These are phyloP conservation scores for Eupithecia tripunctaria DNA, from an alignment of 2,888 invertebrate species.

Conservation along the genomic window DNA sequence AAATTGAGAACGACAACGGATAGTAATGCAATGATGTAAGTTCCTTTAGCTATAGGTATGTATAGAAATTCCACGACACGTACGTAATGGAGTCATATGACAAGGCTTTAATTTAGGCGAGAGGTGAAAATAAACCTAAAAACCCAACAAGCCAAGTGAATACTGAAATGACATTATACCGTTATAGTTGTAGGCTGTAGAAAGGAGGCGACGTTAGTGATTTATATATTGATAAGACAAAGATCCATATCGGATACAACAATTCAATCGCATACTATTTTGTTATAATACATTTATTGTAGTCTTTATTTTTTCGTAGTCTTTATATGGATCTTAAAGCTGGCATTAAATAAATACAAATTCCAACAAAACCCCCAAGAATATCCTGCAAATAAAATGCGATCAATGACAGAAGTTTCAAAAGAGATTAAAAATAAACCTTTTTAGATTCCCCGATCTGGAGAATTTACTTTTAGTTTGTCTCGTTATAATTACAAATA, in stretches of 20 bases:
- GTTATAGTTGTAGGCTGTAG: conserved; percentile 20
- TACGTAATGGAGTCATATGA: neutral
- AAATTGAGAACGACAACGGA: neutral
- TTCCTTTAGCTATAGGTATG: conserved; percentile 1
- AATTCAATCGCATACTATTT: conserved; percentile 11
- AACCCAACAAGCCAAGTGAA: conserved; percentile 9
- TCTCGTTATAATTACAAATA: neutral
- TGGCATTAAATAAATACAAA: neutral
- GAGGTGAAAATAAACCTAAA: conserved; percentile 1
- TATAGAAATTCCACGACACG: conserved; percentile 5
- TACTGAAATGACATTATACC: conserved; percentile 27
- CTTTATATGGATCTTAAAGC: neutral
- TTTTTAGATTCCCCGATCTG: neutral
- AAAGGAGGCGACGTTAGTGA: conserved; percentile 24
- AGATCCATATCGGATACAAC: neutral
- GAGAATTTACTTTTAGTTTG: neutral
- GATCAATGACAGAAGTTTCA: neutral
- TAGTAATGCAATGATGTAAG: neutral
- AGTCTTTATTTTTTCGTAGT: too few species aligned
- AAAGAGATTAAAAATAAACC: neutral
- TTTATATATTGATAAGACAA: conserved; percentile 1
- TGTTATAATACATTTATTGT: neutral
- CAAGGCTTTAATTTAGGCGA: conserved; percentile 2
- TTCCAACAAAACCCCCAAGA: neutral
- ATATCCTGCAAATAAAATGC: neutral